Evolutionary conservation across 2,113 vertebrate genomes (phyloP), one percentile per base, ranked within the genome.

Genomic region (Corydoras maculifer): DNA sequence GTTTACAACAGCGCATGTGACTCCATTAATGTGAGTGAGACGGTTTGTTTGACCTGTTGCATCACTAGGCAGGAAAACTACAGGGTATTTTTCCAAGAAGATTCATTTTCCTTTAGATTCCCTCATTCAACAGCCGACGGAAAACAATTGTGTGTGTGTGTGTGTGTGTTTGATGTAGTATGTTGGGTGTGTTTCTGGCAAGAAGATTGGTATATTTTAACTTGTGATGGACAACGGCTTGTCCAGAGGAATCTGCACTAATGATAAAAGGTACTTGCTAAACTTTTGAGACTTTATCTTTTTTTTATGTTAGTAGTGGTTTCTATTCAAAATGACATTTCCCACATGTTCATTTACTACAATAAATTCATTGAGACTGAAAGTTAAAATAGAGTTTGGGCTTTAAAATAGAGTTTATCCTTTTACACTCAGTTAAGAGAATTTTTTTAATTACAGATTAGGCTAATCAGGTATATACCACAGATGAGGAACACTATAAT

Each of bases 91-190:
- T 57, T 57, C 54, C 54, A 57, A 57, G 14, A 15, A n/a, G 54
- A 57, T 14, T n/a, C 64, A 43, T 14, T 35, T 32, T 15, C 29
- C 51, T 55, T 15, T 57, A 5, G 9, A 1, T 67, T 31, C 53
- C 65, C 13, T 32, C 29, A n/a, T 57, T 59, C 18, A 66, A 59
- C 62, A 72, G 12, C 58, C 15, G 68, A 15, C 65, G 43, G 66
- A 8, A 54, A 13, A 29, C 66, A 30, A 65, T 30, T 68, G 58
- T 73, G 32, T 55, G 68, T 71, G 72, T 61, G 68, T 30, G 59
- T 70, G 63, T 13, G 54, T 12, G 5, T 12, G 9, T 58, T 31
- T 58, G 35, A 43, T 43, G 35, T 43, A 43, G 35, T 5, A 8
- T 8, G 7, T 43, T 43, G 13, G 43, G 55, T 48, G 32, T 32